These are phyloP conservation scores for Homalodisca vitripennis DNA, from an alignment of 1,140 invertebrate genomes.

Conservation along the genomic window DNA sequence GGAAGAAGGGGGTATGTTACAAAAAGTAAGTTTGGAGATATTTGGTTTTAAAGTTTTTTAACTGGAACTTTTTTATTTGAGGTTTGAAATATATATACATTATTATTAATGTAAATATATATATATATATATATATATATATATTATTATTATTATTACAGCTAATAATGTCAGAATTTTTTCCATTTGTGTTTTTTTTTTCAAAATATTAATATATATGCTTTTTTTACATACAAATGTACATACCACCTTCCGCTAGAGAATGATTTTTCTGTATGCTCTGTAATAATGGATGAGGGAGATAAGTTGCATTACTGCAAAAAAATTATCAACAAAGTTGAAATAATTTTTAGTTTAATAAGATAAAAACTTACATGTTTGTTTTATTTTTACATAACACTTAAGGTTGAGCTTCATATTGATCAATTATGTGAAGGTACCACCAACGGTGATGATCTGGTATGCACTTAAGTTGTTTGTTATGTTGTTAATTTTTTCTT, in stretches of 20 bases:
- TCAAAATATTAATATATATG: neutral
- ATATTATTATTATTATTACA: neutral
- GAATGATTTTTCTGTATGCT: no score
- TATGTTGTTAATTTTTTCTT: conserved; percentile 14
- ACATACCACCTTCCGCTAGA: no score
- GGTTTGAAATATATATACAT: no score
- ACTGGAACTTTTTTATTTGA: no score
- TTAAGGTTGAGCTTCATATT: neutral
- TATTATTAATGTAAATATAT: no score
- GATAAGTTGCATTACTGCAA: no score
- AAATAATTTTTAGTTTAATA: neutral
- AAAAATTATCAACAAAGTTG: neutral
- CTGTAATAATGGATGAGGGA: no score
- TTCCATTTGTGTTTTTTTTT: neutral
- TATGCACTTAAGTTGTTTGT: conserved; percentile 18
- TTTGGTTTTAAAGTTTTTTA: neutral
- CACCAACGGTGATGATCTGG: conserved; percentile 18
- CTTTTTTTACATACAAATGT: neutral
- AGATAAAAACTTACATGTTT: no score
- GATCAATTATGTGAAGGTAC: conserved; percentile 12
- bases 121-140: neutral
- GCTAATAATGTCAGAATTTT: neutral
- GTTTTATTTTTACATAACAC: no score
- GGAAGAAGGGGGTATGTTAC: conserved; percentile 13
- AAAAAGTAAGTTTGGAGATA: conserved; percentile 20